These are phyloP conservation scores for Callosobruchus maculatus DNA, from an alignment of 2,888 invertebrate species.

Conservation along the genomic window DNA sequence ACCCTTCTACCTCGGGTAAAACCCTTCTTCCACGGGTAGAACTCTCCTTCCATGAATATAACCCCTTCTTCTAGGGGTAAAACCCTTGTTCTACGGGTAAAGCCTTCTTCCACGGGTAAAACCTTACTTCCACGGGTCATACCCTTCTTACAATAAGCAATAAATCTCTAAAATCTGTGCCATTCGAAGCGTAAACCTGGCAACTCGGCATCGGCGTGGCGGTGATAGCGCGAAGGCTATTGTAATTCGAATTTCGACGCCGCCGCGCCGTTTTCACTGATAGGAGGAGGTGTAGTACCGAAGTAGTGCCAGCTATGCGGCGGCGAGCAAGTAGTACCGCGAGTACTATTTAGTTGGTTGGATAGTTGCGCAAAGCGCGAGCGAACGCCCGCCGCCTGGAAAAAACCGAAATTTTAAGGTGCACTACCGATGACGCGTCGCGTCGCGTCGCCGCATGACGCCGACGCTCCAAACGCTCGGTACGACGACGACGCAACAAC, in stretches of 20 bases:
- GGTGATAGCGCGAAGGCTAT: background rate
- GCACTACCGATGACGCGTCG: background rate
- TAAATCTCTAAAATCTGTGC: no score
- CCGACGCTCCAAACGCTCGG: background rate
- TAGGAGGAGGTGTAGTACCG: background rate
- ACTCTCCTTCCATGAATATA: no score
- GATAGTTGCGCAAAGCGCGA: background rate
- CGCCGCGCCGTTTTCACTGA: background rate
- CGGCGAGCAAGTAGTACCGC: background rate
- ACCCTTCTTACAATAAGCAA: no score
- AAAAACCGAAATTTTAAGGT: background rate
- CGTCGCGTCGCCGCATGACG: background rate
- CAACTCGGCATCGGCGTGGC: background rate
- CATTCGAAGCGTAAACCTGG: background rate
- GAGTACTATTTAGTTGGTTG: no score
- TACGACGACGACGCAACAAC: background rate
- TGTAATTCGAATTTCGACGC: background rate
- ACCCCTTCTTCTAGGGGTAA: no score
- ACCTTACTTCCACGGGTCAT: no score
- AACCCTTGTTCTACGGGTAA: no score
- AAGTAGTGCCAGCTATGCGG: no score
- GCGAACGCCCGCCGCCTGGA: background rate
- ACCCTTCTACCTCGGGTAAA: no score
- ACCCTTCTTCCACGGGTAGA: no score
- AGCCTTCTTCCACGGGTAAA: no score